Evolutionary conservation across 2,797 vertebrate genomes (phyloP).

Genomic region (Helarctos malayanus): DNA sequence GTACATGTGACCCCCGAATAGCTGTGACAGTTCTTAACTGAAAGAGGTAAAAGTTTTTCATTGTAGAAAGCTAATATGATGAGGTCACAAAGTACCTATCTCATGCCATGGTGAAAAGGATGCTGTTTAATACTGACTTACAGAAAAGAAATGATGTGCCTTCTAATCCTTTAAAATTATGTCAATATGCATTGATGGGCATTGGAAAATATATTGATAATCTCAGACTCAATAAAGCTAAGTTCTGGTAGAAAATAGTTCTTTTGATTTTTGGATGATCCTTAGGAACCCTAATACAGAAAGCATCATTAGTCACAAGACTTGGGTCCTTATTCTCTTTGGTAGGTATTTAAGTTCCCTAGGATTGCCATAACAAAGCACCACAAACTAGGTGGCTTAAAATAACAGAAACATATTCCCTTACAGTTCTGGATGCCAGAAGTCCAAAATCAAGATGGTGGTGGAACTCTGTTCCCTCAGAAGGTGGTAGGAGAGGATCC

Average conservation of each 20-base stretch:
- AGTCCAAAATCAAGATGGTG: not conserved
- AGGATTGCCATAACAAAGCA: not conserved
- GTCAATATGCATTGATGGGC: not conserved
- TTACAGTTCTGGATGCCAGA: not conserved
- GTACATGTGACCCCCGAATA: not conserved
- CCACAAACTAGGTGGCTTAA: not conserved
- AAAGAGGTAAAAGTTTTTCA: not conserved
- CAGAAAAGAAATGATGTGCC: not conserved
- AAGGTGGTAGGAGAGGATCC: not conserved
- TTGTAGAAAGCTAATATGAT: not conserved
- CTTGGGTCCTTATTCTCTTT: not conserved
- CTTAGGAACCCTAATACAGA: not conserved
- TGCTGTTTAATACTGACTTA: not conserved
- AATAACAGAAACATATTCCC: not conserved
- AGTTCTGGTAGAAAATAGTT: not conserved
- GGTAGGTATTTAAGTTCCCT: not conserved
- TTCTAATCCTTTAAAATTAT: constrained; percentile 42
- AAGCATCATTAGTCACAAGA: not conserved
- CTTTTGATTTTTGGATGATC: not conserved
- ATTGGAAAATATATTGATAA: constrained; percentile 57
- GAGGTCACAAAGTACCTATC: not conserved
- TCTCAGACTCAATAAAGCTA: not conserved
- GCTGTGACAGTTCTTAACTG: not conserved
- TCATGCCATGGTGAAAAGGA: not conserved
- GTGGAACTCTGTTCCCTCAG: not conserved